These are phyloP conservation scores for Virgularia gustaviana DNA, from an alignment of 92 coral and sea anemone species.

Conservation along the genomic window DNA sequence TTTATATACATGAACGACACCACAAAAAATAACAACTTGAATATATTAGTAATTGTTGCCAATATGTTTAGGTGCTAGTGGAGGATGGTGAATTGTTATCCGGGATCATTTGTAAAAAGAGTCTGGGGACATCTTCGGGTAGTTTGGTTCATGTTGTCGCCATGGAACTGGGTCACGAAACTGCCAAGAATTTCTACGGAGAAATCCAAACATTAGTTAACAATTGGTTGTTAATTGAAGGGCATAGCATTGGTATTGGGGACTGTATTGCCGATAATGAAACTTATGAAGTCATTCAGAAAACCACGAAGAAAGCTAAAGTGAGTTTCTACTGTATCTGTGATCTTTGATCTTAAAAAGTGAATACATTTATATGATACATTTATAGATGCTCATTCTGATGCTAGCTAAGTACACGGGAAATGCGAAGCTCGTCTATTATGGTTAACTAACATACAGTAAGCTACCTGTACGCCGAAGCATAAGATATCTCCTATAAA, in stretches of 20 bases:
- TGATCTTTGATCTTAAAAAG: too few relatives aligned
- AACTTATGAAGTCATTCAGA: slow-evolving; percentile 91
- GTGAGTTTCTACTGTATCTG: too few relatives aligned
- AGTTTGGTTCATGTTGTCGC: slow-evolving; percentile 93
- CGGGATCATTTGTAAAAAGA: slow-evolving; percentile 89
- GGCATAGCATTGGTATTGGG: slow-evolving; percentile 98
- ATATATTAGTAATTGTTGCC: background rate
- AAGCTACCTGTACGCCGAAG: too few relatives aligned
- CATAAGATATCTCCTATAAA: too few relatives aligned
- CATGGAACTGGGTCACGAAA: slow-evolving; percentile 88
- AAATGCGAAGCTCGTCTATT: too few relatives aligned
- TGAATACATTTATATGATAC: too few relatives aligned
- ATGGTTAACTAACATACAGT: too few relatives aligned
- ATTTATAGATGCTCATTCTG: too few relatives aligned
- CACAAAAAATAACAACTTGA: background rate
- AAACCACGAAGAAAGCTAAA: slow-evolving; percentile 91
- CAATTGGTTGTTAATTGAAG: slow-evolving; percentile 95
- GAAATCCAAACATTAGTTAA: slow-evolving; percentile 89
- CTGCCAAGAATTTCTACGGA: slow-evolving; percentile 75
- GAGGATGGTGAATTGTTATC: slow-evolving; percentile 92
- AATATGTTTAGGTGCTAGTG: slow-evolving; percentile 65
- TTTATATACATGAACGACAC: too few relatives aligned
- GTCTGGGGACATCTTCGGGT: slow-evolving; percentile 96
- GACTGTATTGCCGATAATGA: slow-evolving; percentile 99
- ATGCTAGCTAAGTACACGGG: too few relatives aligned